Conservation (phyloP, 2,888 invertebrate genomes). For the Megastigmus dorsalis region DNA sequence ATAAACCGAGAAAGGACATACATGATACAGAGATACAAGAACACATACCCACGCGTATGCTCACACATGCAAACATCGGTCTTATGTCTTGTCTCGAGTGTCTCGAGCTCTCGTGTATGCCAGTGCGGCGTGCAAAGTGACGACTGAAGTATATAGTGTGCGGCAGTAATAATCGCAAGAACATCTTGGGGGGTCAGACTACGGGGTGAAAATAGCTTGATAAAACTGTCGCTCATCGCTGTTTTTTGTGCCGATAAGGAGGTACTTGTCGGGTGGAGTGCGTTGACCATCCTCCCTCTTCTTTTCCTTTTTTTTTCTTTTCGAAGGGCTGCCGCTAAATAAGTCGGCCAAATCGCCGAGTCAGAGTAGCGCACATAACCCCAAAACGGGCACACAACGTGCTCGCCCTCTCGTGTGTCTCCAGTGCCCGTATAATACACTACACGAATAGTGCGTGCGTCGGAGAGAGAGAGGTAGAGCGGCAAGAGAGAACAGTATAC, state of each 20-base stretch:
- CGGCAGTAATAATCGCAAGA: no score
- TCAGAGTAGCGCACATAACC: slow-evolving; percentile 62
- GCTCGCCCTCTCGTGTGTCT: no score
- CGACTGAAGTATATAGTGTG: slow-evolving; percentile 3
- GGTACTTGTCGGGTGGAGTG: no score
- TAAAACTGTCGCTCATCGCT: no score
- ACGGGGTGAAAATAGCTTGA: no score
- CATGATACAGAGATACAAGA: neutral
- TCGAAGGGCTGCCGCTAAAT: no score
- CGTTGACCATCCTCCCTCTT: no score
- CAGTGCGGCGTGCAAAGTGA: neutral
- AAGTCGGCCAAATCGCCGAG: slow-evolving; percentile 62
- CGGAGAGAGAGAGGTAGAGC: neutral
- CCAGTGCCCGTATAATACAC: neutral
- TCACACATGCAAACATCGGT: neutral
- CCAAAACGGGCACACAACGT: slow-evolving; percentile 34
- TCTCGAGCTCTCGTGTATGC: no score
- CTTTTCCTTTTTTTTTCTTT: no score
- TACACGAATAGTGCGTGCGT: neutral
- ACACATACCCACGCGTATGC: neutral
- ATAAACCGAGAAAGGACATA: no score
- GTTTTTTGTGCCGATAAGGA: no score
- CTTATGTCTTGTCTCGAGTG: neutral
- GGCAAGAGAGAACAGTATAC: neutral
- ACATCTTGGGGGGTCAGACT: no score